phyloP scores from a whole-genome alignment of 2,888 invertebrate genomes.

The Drosophila limbata region DNA sequence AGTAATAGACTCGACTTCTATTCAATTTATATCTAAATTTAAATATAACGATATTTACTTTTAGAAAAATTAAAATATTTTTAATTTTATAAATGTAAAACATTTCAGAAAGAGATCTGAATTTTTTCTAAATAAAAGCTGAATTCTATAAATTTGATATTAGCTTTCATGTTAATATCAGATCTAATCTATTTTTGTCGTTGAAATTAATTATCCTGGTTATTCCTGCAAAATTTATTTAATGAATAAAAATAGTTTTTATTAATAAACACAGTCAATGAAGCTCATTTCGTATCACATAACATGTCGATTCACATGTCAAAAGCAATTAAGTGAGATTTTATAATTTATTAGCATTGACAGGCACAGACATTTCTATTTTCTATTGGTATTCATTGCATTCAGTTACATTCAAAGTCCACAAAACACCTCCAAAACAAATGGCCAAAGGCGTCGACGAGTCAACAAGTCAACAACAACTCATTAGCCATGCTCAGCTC shows the following conservation, averaged over 20 bases:
- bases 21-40: too few relatives aligned
- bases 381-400: conserved; percentile 51
- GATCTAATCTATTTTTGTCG: too few relatives aligned
- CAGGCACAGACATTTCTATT: not conserved
- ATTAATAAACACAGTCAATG: not conserved
- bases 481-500: conserved; percentile 65
- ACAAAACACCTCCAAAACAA: conserved; percentile 46
- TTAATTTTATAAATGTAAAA: too few relatives aligned
- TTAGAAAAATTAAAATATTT: too few relatives aligned
- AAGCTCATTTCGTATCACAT: not conserved
- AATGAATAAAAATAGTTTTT: not conserved
- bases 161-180: too few relatives aligned
- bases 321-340: not conserved
- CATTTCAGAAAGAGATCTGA: too few relatives aligned
- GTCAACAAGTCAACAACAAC: conserved; percentile 47
- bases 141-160: too few relatives aligned
- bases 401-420: conserved; percentile 42
- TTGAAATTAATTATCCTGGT: too few relatives aligned
- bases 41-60: too few relatives aligned
- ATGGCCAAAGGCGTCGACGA: conserved; percentile 18
- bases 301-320: conserved; percentile 14
- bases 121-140: too few relatives aligned
- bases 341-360: not conserved
- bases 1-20: too few relatives aligned
- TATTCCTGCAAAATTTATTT: too few relatives aligned